Conservation (phyloP, 2,113 vertebrate species). For the Origma solitaria region DNA sequence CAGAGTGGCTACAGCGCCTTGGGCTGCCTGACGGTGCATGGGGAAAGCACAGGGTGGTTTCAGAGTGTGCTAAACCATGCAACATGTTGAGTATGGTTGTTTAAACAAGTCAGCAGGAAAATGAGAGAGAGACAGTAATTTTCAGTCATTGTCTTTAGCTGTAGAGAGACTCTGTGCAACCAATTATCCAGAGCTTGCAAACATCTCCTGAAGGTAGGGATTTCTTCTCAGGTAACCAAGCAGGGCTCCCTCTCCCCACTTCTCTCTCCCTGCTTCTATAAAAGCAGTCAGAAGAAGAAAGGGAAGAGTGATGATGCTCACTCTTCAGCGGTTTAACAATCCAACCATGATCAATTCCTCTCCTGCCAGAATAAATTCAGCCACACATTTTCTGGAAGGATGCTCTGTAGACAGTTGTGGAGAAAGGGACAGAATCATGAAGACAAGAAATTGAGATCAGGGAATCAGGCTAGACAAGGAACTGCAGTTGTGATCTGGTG, state of each 20-base stretch:
- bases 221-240: neutral
- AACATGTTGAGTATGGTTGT: neutral
- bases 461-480: neutral
- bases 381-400: neutral
- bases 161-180: neutral
- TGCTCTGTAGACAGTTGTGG: neutral
- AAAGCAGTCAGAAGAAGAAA: neutral
- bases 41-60: neutral
- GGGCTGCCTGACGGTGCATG: neutral
- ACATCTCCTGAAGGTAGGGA: neutral
- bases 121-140: neutral
- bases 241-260: accelerated
- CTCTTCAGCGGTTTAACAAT: neutral
- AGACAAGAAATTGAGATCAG: neutral
- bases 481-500: neutral
- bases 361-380: neutral
- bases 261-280: neutral
- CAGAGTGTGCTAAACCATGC: neutral
- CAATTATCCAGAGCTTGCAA: neutral
- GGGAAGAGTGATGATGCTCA: neutral
- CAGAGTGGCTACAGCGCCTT: neutral
- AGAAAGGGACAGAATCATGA: neutral
- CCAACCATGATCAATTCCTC: neutral
- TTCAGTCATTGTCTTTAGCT: neutral
- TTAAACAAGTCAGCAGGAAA: neutral